Conservation (phyloP, 1,140 invertebrate genomes). For the Apis florea region DNA sequence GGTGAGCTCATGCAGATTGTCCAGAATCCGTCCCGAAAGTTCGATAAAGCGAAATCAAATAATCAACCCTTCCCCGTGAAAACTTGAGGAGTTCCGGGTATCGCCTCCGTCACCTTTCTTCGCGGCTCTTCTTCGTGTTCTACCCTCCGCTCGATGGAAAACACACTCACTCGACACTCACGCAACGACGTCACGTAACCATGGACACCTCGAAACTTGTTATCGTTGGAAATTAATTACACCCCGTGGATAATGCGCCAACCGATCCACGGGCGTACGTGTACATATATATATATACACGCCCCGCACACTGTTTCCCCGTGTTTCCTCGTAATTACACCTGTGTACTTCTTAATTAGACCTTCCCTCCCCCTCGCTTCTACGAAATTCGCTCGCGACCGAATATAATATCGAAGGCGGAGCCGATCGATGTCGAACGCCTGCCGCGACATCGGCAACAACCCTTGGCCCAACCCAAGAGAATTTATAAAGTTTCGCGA, state of each 20-base stretch:
- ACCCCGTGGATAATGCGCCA: background rate
- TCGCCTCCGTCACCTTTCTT: background rate
- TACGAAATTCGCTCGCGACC: background rate
- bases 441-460: background rate
- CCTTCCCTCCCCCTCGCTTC: background rate
- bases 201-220: background rate
- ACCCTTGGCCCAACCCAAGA: too few relatives aligned
- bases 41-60: conserved; percentile 22
- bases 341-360: conserved; percentile 22
- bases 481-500: background rate
- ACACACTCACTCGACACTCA: background rate
- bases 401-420: background rate
- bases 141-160: background rate
- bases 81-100: background rate
- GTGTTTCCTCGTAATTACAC: conserved; percentile 21
- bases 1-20: background rate
- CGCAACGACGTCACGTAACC: background rate
- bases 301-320: background rate
- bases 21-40: conserved; percentile 3
- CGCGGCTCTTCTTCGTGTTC: background rate
- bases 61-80: background rate
- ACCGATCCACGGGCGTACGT: background rate
- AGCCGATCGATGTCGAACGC: conserved; percentile 1
- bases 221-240: conserved; percentile 23
- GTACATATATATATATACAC: too few relatives aligned